Percentiles rank a stretch among this genome's conserved stretches.
These are phyloP conservation scores for Labeo catla DNA, from an alignment of 2,113 vertebrate genomes.

Conservation along the genomic window DNA sequence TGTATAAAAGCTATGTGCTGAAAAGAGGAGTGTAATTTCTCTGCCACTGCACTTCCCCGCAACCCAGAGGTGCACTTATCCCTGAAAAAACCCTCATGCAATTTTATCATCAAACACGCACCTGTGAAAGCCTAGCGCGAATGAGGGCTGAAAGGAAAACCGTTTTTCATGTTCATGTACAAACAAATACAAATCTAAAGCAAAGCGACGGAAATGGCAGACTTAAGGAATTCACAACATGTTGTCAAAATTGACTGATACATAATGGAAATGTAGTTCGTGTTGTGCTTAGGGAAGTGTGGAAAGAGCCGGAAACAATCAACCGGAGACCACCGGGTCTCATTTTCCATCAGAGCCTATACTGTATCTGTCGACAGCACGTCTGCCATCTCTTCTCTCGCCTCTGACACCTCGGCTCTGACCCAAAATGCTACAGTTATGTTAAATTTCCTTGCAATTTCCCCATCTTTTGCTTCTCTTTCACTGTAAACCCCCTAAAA, in stretches of 20 bases:
- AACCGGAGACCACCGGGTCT: constrained; percentile 14
- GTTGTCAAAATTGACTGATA: constrained; percentile 42
- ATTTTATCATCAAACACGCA: constrained; percentile 57
- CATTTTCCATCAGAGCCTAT: constrained; percentile 34
- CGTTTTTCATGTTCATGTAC: constrained; percentile 35
- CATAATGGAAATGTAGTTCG: constrained; percentile 36
- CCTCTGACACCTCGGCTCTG: constrained; percentile 21
- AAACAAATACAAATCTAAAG: constrained; percentile 42
- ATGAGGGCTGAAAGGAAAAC: constrained; percentile 31
- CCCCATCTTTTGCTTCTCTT: background rate
- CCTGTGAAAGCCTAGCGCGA: constrained; percentile 45
- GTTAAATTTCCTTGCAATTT: constrained; percentile 1
- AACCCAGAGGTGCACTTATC: constrained; percentile 58
- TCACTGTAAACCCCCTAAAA: background rate
- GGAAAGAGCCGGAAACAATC: constrained; percentile 33
- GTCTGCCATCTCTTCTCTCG: background rate
- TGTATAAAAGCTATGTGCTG: constrained; percentile 40
- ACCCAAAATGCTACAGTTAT: background rate
- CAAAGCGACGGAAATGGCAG: constrained; percentile 39
- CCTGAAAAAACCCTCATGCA: constrained; percentile 42
- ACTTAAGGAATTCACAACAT: constrained; percentile 37
- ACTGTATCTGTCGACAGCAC: constrained; percentile 14
- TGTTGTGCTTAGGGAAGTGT: background rate
- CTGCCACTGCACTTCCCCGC: constrained; percentile 29
- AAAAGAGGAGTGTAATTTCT: constrained; percentile 38